Base-by-base conservation (phyloP, 1,140 invertebrate genomes). In the Asobara japonica region DNA sequence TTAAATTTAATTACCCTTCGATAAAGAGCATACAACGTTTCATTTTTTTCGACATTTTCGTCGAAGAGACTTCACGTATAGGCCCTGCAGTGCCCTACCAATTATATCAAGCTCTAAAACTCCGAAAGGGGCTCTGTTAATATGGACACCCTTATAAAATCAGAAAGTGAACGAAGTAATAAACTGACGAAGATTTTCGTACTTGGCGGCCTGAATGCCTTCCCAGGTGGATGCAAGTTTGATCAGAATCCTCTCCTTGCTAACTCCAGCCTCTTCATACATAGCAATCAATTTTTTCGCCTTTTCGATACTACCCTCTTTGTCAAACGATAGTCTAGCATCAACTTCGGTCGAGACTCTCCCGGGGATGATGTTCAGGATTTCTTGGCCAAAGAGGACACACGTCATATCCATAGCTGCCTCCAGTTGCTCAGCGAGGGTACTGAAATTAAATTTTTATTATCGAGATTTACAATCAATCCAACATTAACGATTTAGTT, bases 181-280 rank as follows among this genome's bases (percentile, higher is more conserved):
- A 16, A 0, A 56, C 31, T 18, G 10, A 13, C 4, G 11, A n/a
- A 2, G 51, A 45, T 36, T 65, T 72, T 71, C 83, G 87, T 89
- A 97, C 95, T 93, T 95, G 8, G 97, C 98, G 60, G 98, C 98
- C 88, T 98, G 94, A 75, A 99, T 98, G 27, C 98, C 98, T 91
- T 99, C 98, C 98, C 98, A 99, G 0, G 98, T 99, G 2, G 97
- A 97, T 0, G 97, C 96, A 66, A 99, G 88, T 88, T 99, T 99
- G 65, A 99, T 99, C 0, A 99, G 89, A 87, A 99, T 93, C 66
- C 98, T 90, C 16, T 99, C 96, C 83, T 97, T 99, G 65, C 88
- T 87, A 69, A 99, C 94, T 10, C 97, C 97, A 81, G 92, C 89
- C 69, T 96, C 92, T 82, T 96, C 93, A 85, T 99, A 99, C 77